phyloP scores from a whole-genome alignment of 2,888 invertebrate species.

The Lypha dubia region DNA sequence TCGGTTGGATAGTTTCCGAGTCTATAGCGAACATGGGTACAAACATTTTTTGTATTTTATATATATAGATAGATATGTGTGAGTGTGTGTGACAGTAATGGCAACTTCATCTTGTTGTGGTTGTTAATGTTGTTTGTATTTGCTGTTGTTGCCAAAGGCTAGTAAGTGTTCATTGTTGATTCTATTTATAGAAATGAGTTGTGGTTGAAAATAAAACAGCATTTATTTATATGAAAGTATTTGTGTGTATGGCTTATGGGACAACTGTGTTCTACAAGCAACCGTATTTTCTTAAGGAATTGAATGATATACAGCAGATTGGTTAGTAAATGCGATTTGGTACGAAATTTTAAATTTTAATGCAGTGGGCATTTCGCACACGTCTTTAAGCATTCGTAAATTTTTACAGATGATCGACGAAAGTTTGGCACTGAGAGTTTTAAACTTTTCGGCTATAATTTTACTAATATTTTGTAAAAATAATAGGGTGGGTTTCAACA shows the following conservation, averaged over 20 bases:
- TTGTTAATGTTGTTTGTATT: neutral
- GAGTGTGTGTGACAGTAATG: neutral
- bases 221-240: neutral
- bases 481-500: too few relatives aligned
- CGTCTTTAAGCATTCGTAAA: neutral
- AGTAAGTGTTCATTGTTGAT: constrained; percentile 3
- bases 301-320: too few relatives aligned
- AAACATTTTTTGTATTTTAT: too few relatives aligned
- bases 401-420: neutral
- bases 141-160: neutral
- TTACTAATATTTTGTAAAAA: too few relatives aligned
- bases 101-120: neutral
- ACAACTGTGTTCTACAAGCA: neutral
- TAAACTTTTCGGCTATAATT: too few relatives aligned
- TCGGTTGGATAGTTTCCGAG: too few relatives aligned
- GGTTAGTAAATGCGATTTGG: too few relatives aligned
- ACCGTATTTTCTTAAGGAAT: neutral
- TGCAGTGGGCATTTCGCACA: too few relatives aligned
- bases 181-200: constrained; percentile 14
- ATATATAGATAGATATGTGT: too few relatives aligned
- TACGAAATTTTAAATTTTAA: too few relatives aligned
- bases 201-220: neutral
- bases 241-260: neutral
- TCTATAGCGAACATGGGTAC: too few relatives aligned
- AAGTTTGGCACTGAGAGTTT: too few relatives aligned